Evolutionary conservation across 2,888 invertebrate genomes (phyloP), one percentile per base, ranked within the genome.

Genomic region (Exocentrus adspersus): DNA sequence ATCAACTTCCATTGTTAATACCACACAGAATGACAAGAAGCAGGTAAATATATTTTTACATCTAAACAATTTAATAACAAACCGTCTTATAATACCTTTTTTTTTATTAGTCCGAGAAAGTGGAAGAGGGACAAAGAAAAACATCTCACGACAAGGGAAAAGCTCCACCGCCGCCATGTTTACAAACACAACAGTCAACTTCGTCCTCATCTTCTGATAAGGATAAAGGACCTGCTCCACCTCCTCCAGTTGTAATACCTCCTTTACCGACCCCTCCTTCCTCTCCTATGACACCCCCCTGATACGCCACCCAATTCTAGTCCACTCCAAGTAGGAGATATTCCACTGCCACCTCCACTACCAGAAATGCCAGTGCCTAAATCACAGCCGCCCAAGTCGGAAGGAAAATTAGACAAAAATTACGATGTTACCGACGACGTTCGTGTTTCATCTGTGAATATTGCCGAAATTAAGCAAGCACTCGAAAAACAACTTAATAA

Each of bases 71-170:
- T 9, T 28, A 14, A 12, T 2, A 6, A 37, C 32, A 28, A 2
- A n/a, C 30, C 9, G 9, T 12, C 30, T 30, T 32, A 45, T 6
- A 24, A 41, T 32, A 12, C 19, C 24, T 20, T 58, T 46, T 7
- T 30, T 28, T 28, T 61, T 48, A 48, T 76, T 16, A 90, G 90
- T 86, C 88, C 77, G 88, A 90, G 66, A 92, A 92, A 82, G 92
- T 91, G 80, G 86, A 86, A 65, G 83, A 83, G 51, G 80, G 77
- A 51, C 86, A 86, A 73, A 84, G 87, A 64, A 83, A 86, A 77
- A 80, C 84, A 60, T 86, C 87, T 12, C 83, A 85, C 92, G 75
- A 75, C 54, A 75, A 75, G 63, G 71, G 77, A 68, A 69, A 77
- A 71, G 79, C 77, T n/a, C 78, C 81, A 60, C 75, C 78, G 14